Base-by-base conservation (phyloP, 2,113 vertebrate species). In the Microcebus griseorufus region DNA sequence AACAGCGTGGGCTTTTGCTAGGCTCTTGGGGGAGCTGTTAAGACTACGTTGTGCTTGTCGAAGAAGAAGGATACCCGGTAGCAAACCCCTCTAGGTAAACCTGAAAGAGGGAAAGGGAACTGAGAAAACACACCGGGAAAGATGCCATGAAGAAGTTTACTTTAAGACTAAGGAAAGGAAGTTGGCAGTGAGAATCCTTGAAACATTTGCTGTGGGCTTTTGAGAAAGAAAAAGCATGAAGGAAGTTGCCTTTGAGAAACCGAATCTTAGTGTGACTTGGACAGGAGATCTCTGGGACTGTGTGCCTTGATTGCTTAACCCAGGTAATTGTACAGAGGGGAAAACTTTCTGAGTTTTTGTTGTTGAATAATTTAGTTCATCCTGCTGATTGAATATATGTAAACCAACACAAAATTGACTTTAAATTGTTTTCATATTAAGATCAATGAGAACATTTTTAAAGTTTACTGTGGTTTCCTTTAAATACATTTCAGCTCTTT, bases 151-250 rank as follows among this genome's bases (percentile, higher is more conserved):
- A 96, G 75, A 87, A 87, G 12, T 45, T 20, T 75, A 29, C 55
- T 93, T 53, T 92, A 72, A 91, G 48, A 94, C 86, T 65, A 34
- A 55, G 51, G 79, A 87, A 91, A 92, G 75, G 42, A 23, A 93
- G 75, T 75, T 97, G 92, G 95, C 83, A 92, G 48, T 70, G 64
- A 94, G 95, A 95, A 88, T 94, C 76, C 65, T 93, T 96, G 95
- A 97, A 96, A 96, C 94, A 97, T 97, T 72, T 45, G 92, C 53
- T 87, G 20, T 92, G 94, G 94, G 93, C 45, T 96, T 97, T 96
- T 67, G 96, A 96, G 79, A 89, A 79, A 80, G 73, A 81, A 58
- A 96, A 58, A 58, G 23, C 6, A 13, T 10, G 65, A 79, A 88
- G 72, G 39, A 93, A 90, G 76, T 9, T 37, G 86, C 32, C 55